phyloP scores from a whole-genome alignment of 2,888 invertebrate genomes.

The Abrostola triplasia region DNA sequence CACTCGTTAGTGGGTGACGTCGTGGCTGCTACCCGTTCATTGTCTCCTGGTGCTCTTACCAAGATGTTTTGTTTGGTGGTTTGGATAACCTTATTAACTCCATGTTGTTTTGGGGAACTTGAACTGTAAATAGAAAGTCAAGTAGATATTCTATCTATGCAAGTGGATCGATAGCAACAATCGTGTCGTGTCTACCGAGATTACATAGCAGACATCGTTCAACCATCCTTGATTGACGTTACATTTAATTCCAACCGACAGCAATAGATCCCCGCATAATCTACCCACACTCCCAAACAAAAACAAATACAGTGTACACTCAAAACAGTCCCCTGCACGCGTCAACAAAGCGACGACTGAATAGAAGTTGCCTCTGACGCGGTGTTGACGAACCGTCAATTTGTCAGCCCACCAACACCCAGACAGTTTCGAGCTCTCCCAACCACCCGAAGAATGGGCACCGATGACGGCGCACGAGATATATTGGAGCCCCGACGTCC shows the following conservation, averaged over 20 bases:
- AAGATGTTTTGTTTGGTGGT: conserved; percentile 42
- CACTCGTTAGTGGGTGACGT: conserved; percentile 77
- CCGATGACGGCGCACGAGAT: conserved; percentile 84
- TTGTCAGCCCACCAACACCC: conserved; percentile 84
- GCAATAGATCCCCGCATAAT: conserved; percentile 56
- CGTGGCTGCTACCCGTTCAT: conserved; percentile 67
- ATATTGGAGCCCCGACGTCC: conserved; percentile 80
- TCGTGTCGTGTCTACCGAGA: conserved; percentile 38
- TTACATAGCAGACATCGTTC: conserved; percentile 50
- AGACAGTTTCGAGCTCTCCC: conserved; percentile 80
- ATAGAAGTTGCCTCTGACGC: conserved; percentile 63
- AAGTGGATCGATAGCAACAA: conserved; percentile 21
- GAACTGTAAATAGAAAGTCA: not conserved
- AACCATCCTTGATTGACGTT: conserved; percentile 52
- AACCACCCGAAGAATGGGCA: conserved; percentile 83
- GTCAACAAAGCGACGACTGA: conserved; percentile 59
- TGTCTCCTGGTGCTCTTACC: conserved; percentile 69
- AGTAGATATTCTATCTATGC: too few relatives aligned
- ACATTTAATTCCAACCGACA: conserved; percentile 53
- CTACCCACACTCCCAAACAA: conserved; percentile 55
- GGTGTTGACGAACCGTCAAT: conserved; percentile 79
- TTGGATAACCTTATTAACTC: conserved; percentile 13
- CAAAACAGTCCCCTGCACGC: conserved; percentile 56
- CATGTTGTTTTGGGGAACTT: not conserved
- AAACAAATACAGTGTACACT: conserved; percentile 55